Percentiles rank a stretch among this genome's conserved stretches.
Evolutionary conservation across 2,797 vertebrate genomes (phyloP).

Genomic region (Cynopterus sphinx): DNA sequence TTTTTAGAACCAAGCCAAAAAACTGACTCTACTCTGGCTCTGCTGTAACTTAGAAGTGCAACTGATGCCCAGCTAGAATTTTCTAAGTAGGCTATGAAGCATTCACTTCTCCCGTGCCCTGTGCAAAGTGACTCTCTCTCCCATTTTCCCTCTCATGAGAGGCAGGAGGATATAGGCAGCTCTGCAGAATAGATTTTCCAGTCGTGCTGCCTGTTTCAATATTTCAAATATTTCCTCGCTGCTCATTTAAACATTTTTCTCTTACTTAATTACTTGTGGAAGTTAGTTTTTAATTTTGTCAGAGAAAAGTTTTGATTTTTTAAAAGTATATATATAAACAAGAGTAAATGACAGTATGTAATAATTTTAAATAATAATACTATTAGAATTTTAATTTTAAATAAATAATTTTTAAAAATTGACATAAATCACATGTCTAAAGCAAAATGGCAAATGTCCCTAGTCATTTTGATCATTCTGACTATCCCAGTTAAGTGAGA

Average conservation of each 20-base stretch:
- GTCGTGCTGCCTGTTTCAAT: not conserved
- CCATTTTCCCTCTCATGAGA: not conserved
- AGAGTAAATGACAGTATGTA: not conserved
- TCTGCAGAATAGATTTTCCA: conserved; percentile 5
- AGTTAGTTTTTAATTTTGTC: conserved; percentile 37
- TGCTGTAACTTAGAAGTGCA: not conserved
- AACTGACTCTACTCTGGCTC: not conserved
- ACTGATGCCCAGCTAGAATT: not conserved
- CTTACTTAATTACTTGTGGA: not conserved
- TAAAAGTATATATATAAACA: not conserved
- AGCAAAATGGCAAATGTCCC: not conserved
- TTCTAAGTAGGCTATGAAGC: not conserved
- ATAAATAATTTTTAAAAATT: not conserved
- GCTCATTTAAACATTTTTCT: conserved; percentile 1
- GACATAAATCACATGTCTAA: not conserved
- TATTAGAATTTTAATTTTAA: not conserved
- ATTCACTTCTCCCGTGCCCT: not conserved
- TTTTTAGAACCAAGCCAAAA: conserved; percentile 15
- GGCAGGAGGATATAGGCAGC: not conserved
- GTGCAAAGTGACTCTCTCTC: not conserved
- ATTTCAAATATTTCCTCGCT: not conserved
- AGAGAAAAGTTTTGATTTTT: not conserved
- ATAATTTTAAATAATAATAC: not conserved
- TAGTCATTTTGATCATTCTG: not conserved
- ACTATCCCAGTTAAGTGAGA: not conserved